Base-by-base conservation (phyloP, 2,113 vertebrate species). In the Cavia porcellus region DNA sequence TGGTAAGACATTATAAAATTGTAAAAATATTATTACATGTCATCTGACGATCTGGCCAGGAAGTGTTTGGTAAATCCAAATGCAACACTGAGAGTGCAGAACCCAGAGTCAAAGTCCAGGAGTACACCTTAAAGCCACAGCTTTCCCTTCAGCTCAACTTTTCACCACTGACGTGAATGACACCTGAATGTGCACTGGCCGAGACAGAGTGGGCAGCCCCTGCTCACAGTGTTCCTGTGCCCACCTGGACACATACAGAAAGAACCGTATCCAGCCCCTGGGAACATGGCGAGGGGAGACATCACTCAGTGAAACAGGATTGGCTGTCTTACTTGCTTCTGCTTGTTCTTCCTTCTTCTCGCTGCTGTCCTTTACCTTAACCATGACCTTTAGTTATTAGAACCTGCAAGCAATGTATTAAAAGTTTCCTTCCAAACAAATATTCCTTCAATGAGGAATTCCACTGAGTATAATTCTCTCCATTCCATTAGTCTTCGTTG, bases 401-500 rank as follows among this genome's bases (percentile, higher is more conserved):
- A 87, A 62, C 3, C 20, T 52, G 8, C 10, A 61, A 94, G 38
- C 8, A 47, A 59, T 74, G 64, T 64, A 32, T 32, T 77, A 66
- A 64, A 62, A 3, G 10, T 32, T 93, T 89, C 74, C 77, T 80
- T 85, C n/a, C n/a, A 75, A 59, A 92, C 0, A 87, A 86, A 66
- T 74, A 28, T 61, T 66, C 45, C 89, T 83, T 77, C 68, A 72
- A 84, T 88, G 55, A 84, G 50, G n/a, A 94, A 47, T 85, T 92
- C 25, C 64, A 35, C 66, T 66, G 52, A 84, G 59, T 90, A 28
- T 47, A 62, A 79, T 84, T 82, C 86, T 86, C 25, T 86, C 24
- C 30, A 62, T 89, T 59, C n/a, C 38, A 87, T 72, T 25, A 38
- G 8, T 12, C 32, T 90, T 92, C 82, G 55, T 64, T 90, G 66